Percentiles rank a stretch among this genome's conserved stretches.
Evolutionary conservation across 1,140 invertebrate genomes (phyloP).

Genomic region (Caenorhabditis briggsae): DNA sequence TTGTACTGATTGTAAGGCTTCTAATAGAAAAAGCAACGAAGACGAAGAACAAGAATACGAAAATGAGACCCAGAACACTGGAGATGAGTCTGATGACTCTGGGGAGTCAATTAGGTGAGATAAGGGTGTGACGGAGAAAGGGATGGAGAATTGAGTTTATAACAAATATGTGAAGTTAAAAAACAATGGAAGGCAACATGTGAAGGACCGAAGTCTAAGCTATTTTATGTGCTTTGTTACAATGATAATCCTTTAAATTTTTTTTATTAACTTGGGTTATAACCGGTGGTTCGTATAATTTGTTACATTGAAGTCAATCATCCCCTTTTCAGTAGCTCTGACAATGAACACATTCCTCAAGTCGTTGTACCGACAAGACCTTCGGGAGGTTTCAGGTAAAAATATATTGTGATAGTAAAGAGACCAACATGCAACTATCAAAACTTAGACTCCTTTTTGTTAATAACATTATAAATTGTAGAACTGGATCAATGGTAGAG

Average conservation of each 20-base stretch:
- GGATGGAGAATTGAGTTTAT: background rate
- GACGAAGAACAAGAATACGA: constrained; percentile 39
- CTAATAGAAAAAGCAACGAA: constrained; percentile 25
- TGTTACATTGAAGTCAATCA: background rate
- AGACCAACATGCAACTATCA: no score
- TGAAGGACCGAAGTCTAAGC: background rate
- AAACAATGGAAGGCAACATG: background rate
- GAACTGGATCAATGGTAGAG: constrained; percentile 16
- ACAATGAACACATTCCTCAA: constrained; percentile 23
- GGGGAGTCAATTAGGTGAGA: constrained; percentile 38
- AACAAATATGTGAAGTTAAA: constrained; percentile 17
- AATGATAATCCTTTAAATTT: background rate
- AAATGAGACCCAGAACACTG: constrained; percentile 25
- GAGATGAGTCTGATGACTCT: constrained; percentile 35
- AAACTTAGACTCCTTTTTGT: background rate
- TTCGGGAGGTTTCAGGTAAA: constrained; percentile 15
- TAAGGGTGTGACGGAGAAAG: background rate
- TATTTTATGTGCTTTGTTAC: background rate
- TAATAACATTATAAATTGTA: background rate
- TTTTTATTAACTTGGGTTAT: background rate
- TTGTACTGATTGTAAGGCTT: constrained; percentile 19
- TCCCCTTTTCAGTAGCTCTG: constrained; percentile 5
- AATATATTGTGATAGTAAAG: no score
- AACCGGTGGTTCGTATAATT: background rate
- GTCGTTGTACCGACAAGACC: constrained; percentile 43